Conservation (phyloP, 1,140 invertebrate species). For the Bombus vancouverensis region DNA sequence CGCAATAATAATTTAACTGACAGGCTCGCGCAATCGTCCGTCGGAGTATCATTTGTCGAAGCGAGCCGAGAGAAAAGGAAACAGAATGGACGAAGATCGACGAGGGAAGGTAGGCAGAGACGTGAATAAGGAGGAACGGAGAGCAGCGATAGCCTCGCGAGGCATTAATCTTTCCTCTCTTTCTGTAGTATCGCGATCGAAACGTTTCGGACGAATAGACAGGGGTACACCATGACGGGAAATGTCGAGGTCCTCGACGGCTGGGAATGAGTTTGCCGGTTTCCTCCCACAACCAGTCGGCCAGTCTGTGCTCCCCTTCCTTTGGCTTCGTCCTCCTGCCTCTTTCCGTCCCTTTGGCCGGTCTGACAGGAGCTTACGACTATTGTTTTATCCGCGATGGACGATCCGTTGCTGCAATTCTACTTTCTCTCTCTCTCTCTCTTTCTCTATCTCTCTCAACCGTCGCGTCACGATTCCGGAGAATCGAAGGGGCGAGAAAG, state of each 20-base stretch:
- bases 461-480: constrained; percentile 48
- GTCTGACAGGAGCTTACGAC: constrained; percentile 65
- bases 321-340: constrained; percentile 26
- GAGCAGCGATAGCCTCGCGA: constrained; percentile 17
- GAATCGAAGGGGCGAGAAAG: constrained; percentile 2
- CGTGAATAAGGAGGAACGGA: not conserved
- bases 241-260: constrained; percentile 76
- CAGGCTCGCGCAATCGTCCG: constrained; percentile 60
- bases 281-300: constrained; percentile 77
- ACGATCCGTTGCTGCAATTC: constrained; percentile 55
- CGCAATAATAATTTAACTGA: constrained; percentile 66
- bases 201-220: constrained; percentile 71
- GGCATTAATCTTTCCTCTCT: constrained; percentile 61
- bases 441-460: not conserved
- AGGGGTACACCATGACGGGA: constrained; percentile 68
- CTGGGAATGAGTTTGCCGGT: constrained; percentile 79
- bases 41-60: constrained; percentile 61
- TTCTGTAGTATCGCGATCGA: constrained; percentile 67
- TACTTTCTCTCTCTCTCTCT: not conserved
- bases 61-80: not conserved
- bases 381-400: constrained; percentile 65
- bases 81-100: not conserved
- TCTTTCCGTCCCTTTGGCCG: constrained; percentile 43
- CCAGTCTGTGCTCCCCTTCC: constrained; percentile 38
- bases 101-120: not conserved